These are phyloP conservation scores for Therioaphis trifolii DNA, from an alignment of 2,888 invertebrate genomes.

Conservation along the genomic window DNA sequence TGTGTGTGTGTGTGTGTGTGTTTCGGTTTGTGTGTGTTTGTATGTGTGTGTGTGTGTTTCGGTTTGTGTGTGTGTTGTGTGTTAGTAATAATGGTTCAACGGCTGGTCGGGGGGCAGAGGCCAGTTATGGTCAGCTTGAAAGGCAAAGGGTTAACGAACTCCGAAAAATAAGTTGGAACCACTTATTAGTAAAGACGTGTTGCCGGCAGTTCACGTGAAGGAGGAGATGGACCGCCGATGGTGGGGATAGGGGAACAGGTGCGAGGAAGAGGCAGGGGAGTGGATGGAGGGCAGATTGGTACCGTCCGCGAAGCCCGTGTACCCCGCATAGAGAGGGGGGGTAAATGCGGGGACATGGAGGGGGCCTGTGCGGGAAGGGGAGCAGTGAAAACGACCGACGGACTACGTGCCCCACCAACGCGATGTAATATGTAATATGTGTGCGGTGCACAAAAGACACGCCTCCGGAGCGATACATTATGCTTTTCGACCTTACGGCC, in stretches of 20 bases:
- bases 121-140: constrained; percentile 62
- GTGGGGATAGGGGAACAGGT: constrained; percentile 2
- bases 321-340: constrained; percentile 8
- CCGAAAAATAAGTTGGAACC: constrained; percentile 63
- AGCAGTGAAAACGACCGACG: constrained; percentile 25
- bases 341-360: constrained; percentile 1
- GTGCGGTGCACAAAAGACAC: constrained; percentile 54
- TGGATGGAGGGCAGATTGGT: constrained; percentile 43
- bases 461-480: constrained; percentile 39
- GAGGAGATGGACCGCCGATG: constrained; percentile 13
- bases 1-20: neutral
- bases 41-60: no score
- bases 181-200: constrained; percentile 56
- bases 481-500: constrained; percentile 34
- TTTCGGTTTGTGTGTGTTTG: no score
- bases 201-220: constrained; percentile 20
- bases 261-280: neutral
- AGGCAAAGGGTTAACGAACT: constrained; percentile 62
- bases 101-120: constrained; percentile 55
- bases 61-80: no score
- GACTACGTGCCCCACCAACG: constrained; percentile 52
- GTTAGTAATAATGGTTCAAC: constrained; percentile 49
- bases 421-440: neutral
- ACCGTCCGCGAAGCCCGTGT: no score
- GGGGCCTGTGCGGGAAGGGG: constrained; percentile 7